phyloP scores from a whole-genome alignment of 1,140 invertebrate genomes.

The Bombus terrestris region DNA sequence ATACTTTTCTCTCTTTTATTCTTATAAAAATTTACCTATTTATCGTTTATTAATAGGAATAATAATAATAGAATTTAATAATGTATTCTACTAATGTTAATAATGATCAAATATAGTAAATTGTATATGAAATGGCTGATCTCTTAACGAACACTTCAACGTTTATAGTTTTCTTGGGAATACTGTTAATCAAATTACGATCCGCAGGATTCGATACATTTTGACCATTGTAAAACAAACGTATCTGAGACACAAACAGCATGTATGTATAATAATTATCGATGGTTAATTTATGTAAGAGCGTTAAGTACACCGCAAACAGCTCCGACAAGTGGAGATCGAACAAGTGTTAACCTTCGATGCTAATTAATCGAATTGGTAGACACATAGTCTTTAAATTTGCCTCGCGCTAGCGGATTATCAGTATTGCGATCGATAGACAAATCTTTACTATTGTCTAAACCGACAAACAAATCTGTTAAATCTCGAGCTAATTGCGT shows the following conservation, averaged over 20 bases:
- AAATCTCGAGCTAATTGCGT: not conserved
- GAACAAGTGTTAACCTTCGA: constrained; percentile 4
- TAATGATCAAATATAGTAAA: too few species aligned
- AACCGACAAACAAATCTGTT: not conserved
- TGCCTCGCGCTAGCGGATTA: not conserved
- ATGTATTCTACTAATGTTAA: too few species aligned
- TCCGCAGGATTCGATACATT: too few species aligned
- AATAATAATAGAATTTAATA: too few species aligned
- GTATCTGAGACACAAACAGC: not conserved
- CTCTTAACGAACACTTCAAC: too few species aligned
- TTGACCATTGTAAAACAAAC: too few species aligned
- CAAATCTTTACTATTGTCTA: not conserved
- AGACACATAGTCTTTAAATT: not conserved
- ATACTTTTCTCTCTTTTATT: too few species aligned
- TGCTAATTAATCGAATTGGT: not conserved
- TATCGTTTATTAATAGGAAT: not conserved
- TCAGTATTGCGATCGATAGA: not conserved
- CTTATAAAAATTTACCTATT: not conserved
- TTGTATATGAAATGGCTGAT: too few species aligned
- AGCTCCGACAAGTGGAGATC: not conserved
- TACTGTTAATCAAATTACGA: too few species aligned
- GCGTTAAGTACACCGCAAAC: not conserved
- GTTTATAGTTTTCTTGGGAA: too few species aligned
- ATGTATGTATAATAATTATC: not conserved
- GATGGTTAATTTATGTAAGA: constrained; percentile 7